A percentile compares a stretch with the other conserved stretches of the same genome.
Evolutionary conservation across 2,113 vertebrate genomes (phyloP).

Genomic region (Colistium nudipinnis): DNA sequence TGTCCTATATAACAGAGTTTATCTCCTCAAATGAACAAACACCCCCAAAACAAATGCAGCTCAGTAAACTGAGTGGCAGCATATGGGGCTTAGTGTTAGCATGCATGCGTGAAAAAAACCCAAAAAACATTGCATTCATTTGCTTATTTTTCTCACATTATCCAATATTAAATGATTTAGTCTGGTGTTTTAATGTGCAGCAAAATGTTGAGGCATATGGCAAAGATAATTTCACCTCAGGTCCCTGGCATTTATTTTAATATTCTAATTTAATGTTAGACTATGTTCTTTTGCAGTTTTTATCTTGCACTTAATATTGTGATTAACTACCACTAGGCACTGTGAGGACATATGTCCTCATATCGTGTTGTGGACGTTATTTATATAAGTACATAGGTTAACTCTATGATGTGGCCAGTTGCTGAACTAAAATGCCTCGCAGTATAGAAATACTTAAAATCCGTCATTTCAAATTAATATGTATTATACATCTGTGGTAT

Average conservation of each 20-base stretch:
- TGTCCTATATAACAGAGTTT: conserved; percentile 65
- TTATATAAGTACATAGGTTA: too few relatives aligned
- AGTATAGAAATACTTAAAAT: too few relatives aligned
- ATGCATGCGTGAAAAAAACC: not conserved
- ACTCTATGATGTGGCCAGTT: too few relatives aligned
- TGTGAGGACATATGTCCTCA: too few relatives aligned
- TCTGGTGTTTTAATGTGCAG: not conserved
- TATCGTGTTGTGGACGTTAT: too few relatives aligned
- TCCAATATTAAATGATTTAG: not conserved
- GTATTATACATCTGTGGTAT: too few relatives aligned
- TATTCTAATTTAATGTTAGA: not conserved
- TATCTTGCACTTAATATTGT: too few relatives aligned
- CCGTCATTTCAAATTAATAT: too few relatives aligned
- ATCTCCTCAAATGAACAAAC: conserved; percentile 47
- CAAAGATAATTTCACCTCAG: not conserved
- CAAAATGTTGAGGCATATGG: not conserved
- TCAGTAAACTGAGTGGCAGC: conserved; percentile 28
- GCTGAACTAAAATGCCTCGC: too few relatives aligned
- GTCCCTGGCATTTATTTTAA: not conserved
- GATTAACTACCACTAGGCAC: too few relatives aligned
- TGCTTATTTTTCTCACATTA: not conserved
- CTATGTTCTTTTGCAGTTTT: not conserved
- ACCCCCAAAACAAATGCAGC: conserved; percentile 35
- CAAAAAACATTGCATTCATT: not conserved
- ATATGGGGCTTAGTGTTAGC: not conserved